Evolutionary conservation across 2,888 invertebrate genomes (phyloP), one percentile per base, ranked within the genome.

Genomic region (Dynastes tityus): DNA sequence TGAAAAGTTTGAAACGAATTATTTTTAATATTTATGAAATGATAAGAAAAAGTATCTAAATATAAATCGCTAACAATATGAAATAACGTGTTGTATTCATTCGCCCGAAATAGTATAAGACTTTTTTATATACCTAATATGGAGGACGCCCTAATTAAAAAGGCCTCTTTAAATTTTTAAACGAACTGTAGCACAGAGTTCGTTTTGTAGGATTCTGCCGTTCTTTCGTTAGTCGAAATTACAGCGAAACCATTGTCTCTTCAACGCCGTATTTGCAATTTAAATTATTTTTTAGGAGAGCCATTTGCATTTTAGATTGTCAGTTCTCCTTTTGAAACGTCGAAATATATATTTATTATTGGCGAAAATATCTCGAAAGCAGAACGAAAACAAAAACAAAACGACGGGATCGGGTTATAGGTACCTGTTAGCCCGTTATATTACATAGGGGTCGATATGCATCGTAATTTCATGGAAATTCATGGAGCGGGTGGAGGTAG

Each of bases 221-320:
- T 16, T 16, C 55, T 22, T 55, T 1, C n/a, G 13, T 22, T 9
- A 22, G 55, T 8, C 45, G 40, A 67, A 67, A 67, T 67, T 67
- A 67, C 65, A 55, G 2, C 22, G 37, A 16, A 16, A 67, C 16
- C 65, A 67, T 63, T 32, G 61, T 61, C 61, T 61, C 53, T 37
- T 37, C 61, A 61, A 29, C 29, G 16, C 37, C 40, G 22, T 67
- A 67, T 67, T 67, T 67, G 65, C 65, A 67, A 67, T 67, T 67
- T 67, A 67, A 67, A 67, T 67, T 67, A 67, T 67, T 67, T 67
- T 67, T 67, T 67, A 40, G 40, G 65, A 40, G 22, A 16, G 16
- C 22, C 16, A 67, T 67, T 67, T 67, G 65, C 65, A 67, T 67
- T 67, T 67, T 67, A 67, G 45, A 67, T 67, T 67, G 16, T 55